These are phyloP conservation scores for Battus philenor DNA, from an alignment of 1,140 invertebrate genomes.

Conservation along the genomic window DNA sequence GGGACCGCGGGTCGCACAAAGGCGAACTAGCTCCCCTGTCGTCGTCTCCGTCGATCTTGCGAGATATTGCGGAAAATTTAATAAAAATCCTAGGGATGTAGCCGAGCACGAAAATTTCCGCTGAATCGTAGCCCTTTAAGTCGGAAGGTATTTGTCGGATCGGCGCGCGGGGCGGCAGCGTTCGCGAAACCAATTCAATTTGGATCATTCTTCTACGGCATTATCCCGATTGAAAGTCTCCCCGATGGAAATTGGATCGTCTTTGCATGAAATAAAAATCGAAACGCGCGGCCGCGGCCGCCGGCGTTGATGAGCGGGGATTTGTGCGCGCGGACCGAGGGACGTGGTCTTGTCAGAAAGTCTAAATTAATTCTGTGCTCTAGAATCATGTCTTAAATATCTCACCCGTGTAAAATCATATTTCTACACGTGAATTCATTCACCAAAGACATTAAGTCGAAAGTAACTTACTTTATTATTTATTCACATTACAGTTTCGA, in stretches of 20 bases:
- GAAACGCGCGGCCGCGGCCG: constrained; percentile 56
- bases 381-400: constrained; percentile 6
- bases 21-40: constrained; percentile 7
- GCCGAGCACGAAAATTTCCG: constrained; percentile 51
- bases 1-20: background rate
- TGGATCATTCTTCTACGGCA: constrained; percentile 68
- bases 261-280: constrained; percentile 71
- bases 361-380: too few species aligned
- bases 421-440: too few species aligned
- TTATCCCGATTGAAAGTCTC: constrained; percentile 59
- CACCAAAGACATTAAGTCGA: too few species aligned
- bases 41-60: constrained; percentile 12
- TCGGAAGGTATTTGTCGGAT: constrained; percentile 38
- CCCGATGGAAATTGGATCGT: constrained; percentile 59
- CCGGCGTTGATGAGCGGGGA: constrained; percentile 30
- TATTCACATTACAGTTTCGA: too few species aligned
- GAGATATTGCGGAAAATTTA: constrained; percentile 48
- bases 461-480: too few species aligned
- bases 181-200: constrained; percentile 61
- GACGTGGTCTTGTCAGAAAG: too few species aligned
- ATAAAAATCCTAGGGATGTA: constrained; percentile 52
- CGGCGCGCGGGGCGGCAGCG: constrained; percentile 30
- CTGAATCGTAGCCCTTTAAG: constrained; percentile 53
- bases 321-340: constrained; percentile 10
- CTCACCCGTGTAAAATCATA: too few species aligned